Percentiles rank a stretch among this genome's conserved stretches.
Evolutionary conservation across 2,797 vertebrate species (phyloP).

Genomic region (Ctenosaura bakeri): DNA sequence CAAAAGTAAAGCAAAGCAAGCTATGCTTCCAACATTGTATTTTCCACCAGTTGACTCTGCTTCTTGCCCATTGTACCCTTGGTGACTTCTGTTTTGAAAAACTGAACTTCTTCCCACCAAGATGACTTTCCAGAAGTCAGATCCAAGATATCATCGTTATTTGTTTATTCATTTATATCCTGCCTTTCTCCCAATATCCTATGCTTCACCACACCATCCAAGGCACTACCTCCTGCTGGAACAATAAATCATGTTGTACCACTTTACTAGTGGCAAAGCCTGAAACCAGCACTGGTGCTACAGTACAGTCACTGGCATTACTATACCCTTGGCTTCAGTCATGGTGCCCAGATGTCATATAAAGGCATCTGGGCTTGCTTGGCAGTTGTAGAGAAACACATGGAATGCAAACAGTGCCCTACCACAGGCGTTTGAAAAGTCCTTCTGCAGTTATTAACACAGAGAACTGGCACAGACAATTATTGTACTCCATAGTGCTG

Average conservation of each 20-base stretch:
- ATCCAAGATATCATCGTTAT: background rate
- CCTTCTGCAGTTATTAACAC: background rate
- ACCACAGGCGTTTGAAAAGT: background rate
- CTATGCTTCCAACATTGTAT: background rate
- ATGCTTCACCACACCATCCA: background rate
- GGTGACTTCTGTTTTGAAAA: background rate
- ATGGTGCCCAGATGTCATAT: background rate
- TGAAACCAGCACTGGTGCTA: background rate
- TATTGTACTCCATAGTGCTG: background rate
- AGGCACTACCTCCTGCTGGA: background rate
- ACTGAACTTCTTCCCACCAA: background rate
- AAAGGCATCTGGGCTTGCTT: background rate
- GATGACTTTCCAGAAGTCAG: background rate
- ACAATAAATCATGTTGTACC: background rate
- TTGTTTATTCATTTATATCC: no score
- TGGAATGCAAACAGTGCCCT: background rate
- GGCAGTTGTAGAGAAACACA: background rate
- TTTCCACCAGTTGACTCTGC: background rate
- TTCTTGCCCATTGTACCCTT: background rate
- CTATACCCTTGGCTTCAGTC: background rate
- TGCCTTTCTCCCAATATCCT: background rate
- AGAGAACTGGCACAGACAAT: background rate
- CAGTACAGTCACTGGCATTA: background rate
- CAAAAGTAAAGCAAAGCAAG: background rate
- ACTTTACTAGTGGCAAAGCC: background rate